Conservation (phyloP, 1,140 invertebrate species). For the Lepidurus arcticus region DNA sequence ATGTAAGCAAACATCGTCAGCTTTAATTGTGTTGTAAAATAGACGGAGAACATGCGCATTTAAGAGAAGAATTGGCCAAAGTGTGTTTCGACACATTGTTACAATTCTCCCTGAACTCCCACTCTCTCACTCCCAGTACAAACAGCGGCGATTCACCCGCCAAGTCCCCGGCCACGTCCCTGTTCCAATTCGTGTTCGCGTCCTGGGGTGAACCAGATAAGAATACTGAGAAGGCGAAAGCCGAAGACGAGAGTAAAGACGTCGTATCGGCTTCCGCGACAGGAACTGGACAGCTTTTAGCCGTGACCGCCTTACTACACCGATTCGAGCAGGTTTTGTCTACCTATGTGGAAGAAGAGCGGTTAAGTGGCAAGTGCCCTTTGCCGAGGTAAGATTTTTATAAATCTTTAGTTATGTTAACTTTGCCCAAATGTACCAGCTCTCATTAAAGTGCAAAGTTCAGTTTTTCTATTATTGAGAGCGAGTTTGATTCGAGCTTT, state of each 20-base stretch:
- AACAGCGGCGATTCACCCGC: constrained; percentile 34
- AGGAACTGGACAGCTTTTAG: constrained; percentile 64
- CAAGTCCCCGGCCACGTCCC: constrained; percentile 57
- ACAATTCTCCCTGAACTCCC: constrained; percentile 66
- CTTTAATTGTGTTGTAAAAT: constrained; percentile 37
- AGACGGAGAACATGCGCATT: constrained; percentile 75
- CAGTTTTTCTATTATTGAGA: too few relatives aligned
- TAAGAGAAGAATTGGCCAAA: constrained; percentile 91
- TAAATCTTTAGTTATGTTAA: neutral
- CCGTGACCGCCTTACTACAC: constrained; percentile 82
- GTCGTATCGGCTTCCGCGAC: constrained; percentile 30
- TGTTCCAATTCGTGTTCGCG: constrained; percentile 42
- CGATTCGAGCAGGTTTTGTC: constrained; percentile 86
- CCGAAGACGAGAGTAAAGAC: constrained; percentile 32
- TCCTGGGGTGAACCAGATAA: constrained; percentile 41
- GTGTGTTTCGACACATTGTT: constrained; percentile 93
- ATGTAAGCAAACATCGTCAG: neutral
- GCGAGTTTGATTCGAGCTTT: too few relatives aligned
- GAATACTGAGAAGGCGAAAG: constrained; percentile 48
- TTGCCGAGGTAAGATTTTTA: constrained; percentile 63
- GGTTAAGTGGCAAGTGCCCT: constrained; percentile 80
- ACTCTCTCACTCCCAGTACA: constrained; percentile 39
- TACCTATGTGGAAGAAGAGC: constrained; percentile 68
- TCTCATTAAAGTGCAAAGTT: too few relatives aligned
- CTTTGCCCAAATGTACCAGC: too few relatives aligned